phyloP scores from a whole-genome alignment of 2,888 invertebrate species.

The Pardosa pseudoannulata region DNA sequence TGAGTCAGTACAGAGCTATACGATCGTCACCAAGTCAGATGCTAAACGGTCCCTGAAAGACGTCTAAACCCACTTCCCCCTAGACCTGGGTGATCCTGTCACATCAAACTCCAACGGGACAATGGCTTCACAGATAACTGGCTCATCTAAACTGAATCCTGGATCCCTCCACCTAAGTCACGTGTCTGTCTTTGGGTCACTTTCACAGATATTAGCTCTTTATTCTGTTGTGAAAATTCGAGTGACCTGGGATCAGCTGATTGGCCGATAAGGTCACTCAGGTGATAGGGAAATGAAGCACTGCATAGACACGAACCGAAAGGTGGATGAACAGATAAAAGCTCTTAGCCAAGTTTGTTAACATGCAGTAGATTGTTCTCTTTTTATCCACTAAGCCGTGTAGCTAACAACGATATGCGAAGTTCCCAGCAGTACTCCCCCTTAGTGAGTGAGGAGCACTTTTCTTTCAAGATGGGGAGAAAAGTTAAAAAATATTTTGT shows the following conservation, averaged over 20 bases:
- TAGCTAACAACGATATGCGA: too few species aligned
- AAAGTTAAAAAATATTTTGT: too few species aligned
- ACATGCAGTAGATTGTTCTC: background rate
- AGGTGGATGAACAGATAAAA: conserved; percentile 61
- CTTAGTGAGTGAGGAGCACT: too few species aligned
- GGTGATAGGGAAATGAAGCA: conserved; percentile 65
- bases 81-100: conserved; percentile 68
- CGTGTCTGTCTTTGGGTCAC: conserved; percentile 62
- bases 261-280: conserved; percentile 33
- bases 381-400: background rate
- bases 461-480: too few species aligned
- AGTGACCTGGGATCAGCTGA: conserved; percentile 44
- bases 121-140: conserved; percentile 58
- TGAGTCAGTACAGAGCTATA: too few species aligned
- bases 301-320: conserved; percentile 45
- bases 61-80: conserved; percentile 14
- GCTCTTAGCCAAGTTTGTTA: conserved; percentile 3
- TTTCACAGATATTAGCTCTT: conserved; percentile 70
- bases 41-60: conserved; percentile 38
- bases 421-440: too few species aligned
- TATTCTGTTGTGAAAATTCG: conserved; percentile 52
- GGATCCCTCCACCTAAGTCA: conserved; percentile 37
- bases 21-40: conserved; percentile 4
- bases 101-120: conserved; percentile 64
- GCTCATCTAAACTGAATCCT: conserved; percentile 26